These are phyloP conservation scores for Drosophila tani DNA, from an alignment of 1,140 invertebrate genomes.

Conservation along the genomic window DNA sequence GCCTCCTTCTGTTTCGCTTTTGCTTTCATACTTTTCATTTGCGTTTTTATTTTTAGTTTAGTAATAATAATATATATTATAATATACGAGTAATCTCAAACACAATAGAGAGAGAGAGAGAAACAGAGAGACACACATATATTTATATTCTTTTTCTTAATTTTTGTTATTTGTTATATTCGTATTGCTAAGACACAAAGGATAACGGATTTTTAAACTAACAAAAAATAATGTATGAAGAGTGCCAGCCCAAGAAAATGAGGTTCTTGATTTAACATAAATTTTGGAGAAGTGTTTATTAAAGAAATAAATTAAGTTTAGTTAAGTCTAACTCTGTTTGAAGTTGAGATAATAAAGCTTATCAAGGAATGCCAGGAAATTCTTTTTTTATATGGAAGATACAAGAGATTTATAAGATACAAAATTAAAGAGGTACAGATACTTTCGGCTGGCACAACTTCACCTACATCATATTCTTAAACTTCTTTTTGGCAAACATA, in stretches of 20 bases:
- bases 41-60: constrained; percentile 18
- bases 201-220: constrained; percentile 1
- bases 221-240: not conserved
- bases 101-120: constrained; percentile 59
- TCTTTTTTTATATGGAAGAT: not conserved
- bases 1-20: constrained; percentile 5
- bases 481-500: constrained; percentile 38
- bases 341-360: too few species aligned
- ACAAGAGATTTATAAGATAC: not conserved
- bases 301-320: too few species aligned
- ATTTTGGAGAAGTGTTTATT: too few species aligned
- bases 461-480: not conserved
- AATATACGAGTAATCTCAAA: constrained; percentile 57
- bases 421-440: not conserved
- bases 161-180: constrained; percentile 1
- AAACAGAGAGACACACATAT: constrained; percentile 51
- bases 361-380: not conserved
- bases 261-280: not conserved
- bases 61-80: constrained; percentile 52
- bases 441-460: constrained; percentile 22
- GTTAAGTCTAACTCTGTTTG: too few species aligned
- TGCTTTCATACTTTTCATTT: constrained; percentile 10
- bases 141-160: not conserved
- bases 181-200: constrained; percentile 28
- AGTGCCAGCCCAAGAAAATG: constrained; percentile 9